Percentiles rank a stretch among this genome's conserved stretches.
phyloP scores from a whole-genome alignment of 1,140 invertebrate species.

The Galleria mellonella region DNA sequence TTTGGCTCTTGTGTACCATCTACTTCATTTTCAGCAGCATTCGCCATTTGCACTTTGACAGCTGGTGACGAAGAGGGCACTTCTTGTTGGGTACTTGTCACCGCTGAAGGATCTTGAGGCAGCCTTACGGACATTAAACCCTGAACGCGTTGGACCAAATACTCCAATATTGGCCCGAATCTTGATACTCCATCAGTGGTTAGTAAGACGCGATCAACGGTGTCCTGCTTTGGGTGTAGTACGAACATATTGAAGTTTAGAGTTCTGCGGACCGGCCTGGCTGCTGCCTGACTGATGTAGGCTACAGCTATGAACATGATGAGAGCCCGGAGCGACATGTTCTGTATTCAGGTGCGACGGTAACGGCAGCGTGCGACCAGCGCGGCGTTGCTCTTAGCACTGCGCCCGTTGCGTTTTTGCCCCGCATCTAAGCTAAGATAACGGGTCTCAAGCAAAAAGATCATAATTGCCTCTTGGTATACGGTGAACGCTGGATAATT shows the following conservation, averaged over 20 bases:
- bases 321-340: constrained; percentile 38
- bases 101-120: constrained; percentile 8
- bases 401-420: constrained; percentile 54
- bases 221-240: constrained; percentile 36
- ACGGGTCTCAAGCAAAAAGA: constrained; percentile 67
- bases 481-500: constrained; percentile 44
- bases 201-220: constrained; percentile 34
- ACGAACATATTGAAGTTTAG: constrained; percentile 67
- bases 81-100: constrained; percentile 5
- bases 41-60: constrained; percentile 19
- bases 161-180: constrained; percentile 78
- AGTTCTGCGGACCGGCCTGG: constrained; percentile 48
- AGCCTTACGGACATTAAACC: constrained; percentile 75
- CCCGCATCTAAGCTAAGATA: constrained; percentile 59
- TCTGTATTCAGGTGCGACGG: not conserved
- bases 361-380: constrained; percentile 32
- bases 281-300: constrained; percentile 24
- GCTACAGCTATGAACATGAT: constrained; percentile 26
- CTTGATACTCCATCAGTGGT: constrained; percentile 64
- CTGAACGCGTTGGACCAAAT: constrained; percentile 77
- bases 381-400: constrained; percentile 35
- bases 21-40: constrained; percentile 47
- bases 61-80: not conserved
- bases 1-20: constrained; percentile 25
- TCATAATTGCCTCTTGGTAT: constrained; percentile 56